phyloP scores from a whole-genome alignment of 2,113 vertebrate genomes.

The Laticauda laticaudata region DNA sequence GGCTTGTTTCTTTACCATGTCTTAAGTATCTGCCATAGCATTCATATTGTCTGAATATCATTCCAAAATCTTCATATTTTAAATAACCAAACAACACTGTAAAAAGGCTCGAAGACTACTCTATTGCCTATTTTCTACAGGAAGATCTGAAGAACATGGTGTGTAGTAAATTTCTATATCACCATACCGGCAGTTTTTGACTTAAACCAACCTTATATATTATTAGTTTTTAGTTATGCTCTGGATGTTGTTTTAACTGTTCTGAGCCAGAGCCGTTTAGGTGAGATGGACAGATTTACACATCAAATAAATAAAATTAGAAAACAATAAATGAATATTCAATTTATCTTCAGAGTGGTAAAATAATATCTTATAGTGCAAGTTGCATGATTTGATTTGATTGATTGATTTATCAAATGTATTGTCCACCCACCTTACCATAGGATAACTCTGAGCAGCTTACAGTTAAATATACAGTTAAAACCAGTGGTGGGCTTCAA shows the following conservation, averaged over 20 bases:
- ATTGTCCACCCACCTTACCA: too few relatives aligned
- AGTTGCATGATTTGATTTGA: neutral
- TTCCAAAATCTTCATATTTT: neutral
- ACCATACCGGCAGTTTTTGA: neutral
- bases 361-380: neutral
- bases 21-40: neutral
- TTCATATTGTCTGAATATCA: neutral
- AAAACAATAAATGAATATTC: neutral
- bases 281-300: neutral
- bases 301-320: neutral
- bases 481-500: too few relatives aligned
- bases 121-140: neutral
- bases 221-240: neutral
- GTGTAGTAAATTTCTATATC: neutral
- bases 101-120: neutral
- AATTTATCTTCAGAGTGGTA: neutral
- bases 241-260: neutral
- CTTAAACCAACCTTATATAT: neutral
- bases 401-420: too few relatives aligned
- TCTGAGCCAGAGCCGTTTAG: neutral
- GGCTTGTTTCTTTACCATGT: too few relatives aligned
- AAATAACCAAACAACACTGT: neutral
- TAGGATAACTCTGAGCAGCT: too few relatives aligned
- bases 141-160: neutral
- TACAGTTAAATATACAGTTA: too few relatives aligned